A percentile compares a stretch with the other conserved stretches of the same genome.
These are phyloP conservation scores for Diploptera punctata DNA, from an alignment of 2,888 invertebrate genomes.

Conservation along the genomic window DNA sequence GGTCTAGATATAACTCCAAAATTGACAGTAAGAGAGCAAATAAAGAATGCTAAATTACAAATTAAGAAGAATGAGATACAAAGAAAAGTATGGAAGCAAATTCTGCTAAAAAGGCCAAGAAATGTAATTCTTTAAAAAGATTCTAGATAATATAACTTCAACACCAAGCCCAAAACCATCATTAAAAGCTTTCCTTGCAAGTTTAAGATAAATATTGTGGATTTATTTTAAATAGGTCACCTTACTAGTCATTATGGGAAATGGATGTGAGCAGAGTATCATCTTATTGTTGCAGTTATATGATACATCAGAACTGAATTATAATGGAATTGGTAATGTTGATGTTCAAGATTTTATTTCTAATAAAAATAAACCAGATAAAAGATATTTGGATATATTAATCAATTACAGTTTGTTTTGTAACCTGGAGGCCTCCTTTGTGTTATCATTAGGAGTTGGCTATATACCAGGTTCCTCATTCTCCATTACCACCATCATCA, in stretches of 20 bases:
- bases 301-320: too few relatives aligned
- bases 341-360: too few relatives aligned
- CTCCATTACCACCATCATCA: too few relatives aligned
- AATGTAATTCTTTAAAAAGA: constrained; percentile 18
- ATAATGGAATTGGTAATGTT: too few relatives aligned
- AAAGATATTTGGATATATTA: too few relatives aligned
- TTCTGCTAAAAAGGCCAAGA: constrained; percentile 4
- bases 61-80: not conserved
- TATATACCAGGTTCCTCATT: too few relatives aligned
- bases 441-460: too few relatives aligned
- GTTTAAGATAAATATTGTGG: not conserved
- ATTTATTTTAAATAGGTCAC: constrained; percentile 10
- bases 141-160: not conserved
- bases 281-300: too few relatives aligned
- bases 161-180: constrained; percentile 25
- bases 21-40: constrained; percentile 4
- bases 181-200: constrained; percentile 26
- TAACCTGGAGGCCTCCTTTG: too few relatives aligned
- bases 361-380: too few relatives aligned
- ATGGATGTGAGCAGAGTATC: not conserved
- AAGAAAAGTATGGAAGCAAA: not conserved
- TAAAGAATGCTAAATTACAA: not conserved
- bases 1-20: not conserved
- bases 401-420: too few relatives aligned
- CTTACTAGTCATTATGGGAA: not conserved